phyloP scores from a whole-genome alignment of 1,140 invertebrate genomes.

The Oscheius sp. region DNA sequence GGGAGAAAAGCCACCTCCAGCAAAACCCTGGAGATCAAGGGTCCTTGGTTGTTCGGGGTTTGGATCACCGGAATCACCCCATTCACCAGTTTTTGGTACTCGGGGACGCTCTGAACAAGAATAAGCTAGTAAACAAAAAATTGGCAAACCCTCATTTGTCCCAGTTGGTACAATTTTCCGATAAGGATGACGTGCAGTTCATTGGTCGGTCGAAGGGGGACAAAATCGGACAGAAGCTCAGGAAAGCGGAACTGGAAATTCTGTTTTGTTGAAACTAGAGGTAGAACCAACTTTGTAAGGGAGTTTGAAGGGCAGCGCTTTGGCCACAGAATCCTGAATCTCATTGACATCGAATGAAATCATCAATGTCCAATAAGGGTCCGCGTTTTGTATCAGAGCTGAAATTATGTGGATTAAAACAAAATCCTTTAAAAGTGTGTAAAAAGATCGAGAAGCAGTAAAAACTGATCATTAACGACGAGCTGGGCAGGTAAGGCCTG shows the following conservation, averaged over 20 bases:
- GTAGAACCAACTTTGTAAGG: neutral
- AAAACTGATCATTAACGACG: too few relatives aligned
- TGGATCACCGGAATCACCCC: too few relatives aligned
- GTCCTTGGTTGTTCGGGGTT: too few relatives aligned
- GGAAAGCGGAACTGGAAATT: conserved; percentile 2
- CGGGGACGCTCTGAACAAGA: too few relatives aligned
- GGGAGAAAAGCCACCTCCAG: neutral
- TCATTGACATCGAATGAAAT: neutral
- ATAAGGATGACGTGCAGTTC: neutral
- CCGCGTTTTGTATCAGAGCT: too few relatives aligned
- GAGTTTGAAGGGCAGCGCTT: neutral
- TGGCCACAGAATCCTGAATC: neutral
- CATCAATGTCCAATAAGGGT: conserved; percentile 15
- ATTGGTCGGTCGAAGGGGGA: neutral
- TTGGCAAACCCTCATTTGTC: neutral
- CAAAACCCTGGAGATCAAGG: neutral
- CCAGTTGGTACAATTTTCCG: neutral
- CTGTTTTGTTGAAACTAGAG: neutral
- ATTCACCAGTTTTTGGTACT: too few relatives aligned
- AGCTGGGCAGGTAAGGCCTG: too few relatives aligned
- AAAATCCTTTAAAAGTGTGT: too few relatives aligned
- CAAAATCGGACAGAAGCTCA: neutral
- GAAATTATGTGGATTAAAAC: too few relatives aligned
- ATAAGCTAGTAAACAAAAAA: neutral
- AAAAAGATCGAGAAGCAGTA: too few relatives aligned